A percentile compares a stretch with the other conserved stretches of the same genome.
Conservation (phyloP, 2,888 invertebrate species). For the Plebejus argus region DNA sequence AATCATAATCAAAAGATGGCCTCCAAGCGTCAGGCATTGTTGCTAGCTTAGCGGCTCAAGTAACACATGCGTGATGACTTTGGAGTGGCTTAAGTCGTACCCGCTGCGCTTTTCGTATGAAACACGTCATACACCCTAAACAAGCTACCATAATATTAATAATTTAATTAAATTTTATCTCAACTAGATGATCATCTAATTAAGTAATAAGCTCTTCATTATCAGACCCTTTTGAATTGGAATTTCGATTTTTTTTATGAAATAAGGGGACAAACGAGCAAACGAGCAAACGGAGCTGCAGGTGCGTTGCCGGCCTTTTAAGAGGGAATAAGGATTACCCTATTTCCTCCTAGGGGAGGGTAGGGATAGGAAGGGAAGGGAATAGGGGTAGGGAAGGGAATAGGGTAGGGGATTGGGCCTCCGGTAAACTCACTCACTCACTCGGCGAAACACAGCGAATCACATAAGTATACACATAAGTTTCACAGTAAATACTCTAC, state of each 20-base stretch:
- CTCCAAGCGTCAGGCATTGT: not conserved
- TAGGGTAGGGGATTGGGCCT: too few species aligned
- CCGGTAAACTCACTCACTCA: too few species aligned
- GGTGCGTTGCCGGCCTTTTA: too few species aligned
- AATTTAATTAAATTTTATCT: constrained; percentile 7
- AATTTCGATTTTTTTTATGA: too few species aligned
- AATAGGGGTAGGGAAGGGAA: too few species aligned
- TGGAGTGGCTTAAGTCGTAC: constrained; percentile 16
- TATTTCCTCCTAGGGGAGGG: too few species aligned
- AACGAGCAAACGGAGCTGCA: too few species aligned
- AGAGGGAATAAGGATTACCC: too few species aligned
- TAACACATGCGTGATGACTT: constrained; percentile 20
- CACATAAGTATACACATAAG: not conserved
- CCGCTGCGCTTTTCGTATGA: constrained; percentile 22
- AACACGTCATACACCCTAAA: not conserved
- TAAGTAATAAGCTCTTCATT: not conserved
- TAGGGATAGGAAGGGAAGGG: too few species aligned
- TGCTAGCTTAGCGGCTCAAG: constrained; percentile 15
- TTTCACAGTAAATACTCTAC: not conserved
- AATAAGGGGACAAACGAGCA: too few species aligned
- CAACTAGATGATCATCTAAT: not conserved
- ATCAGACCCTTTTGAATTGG: too few species aligned
- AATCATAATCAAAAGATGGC: not conserved
- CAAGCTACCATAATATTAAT: not conserved
- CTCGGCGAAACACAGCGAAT: too few species aligned